Percentiles rank a stretch among this genome's conserved stretches.
phyloP scores from a whole-genome alignment of 2,888 invertebrate species.

The Syrphus vitripennis region DNA sequence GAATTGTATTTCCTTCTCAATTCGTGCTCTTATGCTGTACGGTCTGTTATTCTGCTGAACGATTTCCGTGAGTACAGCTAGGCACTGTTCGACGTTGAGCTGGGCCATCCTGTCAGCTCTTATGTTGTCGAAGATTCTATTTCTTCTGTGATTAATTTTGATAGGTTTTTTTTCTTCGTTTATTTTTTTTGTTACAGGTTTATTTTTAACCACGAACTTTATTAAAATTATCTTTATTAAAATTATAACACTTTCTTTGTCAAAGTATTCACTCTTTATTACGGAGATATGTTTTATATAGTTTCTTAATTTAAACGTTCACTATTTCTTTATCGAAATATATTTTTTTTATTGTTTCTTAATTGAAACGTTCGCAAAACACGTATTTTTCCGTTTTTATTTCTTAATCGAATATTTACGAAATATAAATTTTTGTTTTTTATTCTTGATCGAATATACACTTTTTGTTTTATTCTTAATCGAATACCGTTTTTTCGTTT shows the following conservation, averaged over 20 bases:
- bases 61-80: neutral
- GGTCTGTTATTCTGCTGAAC: neutral
- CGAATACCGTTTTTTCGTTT: no score
- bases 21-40: neutral
- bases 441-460: no score
- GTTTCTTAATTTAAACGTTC: neutral
- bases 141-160: neutral
- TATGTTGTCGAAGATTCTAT: neutral
- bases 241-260: neutral
- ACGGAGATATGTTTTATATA: neutral
- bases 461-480: no score
- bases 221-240: no score
- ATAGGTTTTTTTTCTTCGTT: neutral
- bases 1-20: constrained; percentile 2
- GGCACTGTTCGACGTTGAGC: neutral
- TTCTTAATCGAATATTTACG: no score
- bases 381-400: neutral
- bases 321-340: neutral
- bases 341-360: neutral
- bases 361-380: neutral
- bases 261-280: neutral
- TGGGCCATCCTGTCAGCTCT: no score
- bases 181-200: neutral
- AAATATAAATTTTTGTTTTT: no score
- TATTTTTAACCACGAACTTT: constrained; percentile 1